These are phyloP conservation scores for Epinotia nisella DNA, from an alignment of 2,888 invertebrate genomes.

Conservation along the genomic window DNA sequence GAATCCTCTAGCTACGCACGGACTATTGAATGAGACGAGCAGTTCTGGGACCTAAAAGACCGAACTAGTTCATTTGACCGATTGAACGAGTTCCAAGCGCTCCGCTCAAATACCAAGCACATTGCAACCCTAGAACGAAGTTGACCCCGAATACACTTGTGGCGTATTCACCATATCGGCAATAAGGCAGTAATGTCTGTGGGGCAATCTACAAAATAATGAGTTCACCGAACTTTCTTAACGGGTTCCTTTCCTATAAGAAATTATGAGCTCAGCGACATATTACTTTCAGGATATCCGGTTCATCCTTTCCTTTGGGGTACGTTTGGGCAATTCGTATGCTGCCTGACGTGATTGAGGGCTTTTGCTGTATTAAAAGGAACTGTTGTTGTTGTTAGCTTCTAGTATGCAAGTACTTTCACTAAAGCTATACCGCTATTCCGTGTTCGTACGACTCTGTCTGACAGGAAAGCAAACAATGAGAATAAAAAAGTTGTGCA, in stretches of 20 bases:
- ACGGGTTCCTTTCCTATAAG: conserved; percentile 38
- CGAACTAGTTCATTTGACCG: not conserved
- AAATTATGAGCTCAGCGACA: conserved; percentile 39
- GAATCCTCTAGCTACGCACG: too few species aligned
- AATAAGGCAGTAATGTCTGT: conserved; percentile 47
- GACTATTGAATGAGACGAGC: not conserved
- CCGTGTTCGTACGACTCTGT: too few species aligned
- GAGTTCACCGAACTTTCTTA: conserved; percentile 50
- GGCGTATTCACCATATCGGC: conserved; percentile 50
- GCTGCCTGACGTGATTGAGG: conserved; percentile 27
- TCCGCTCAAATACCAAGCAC: not conserved
- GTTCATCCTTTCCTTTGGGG: conserved; percentile 34
- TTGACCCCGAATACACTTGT: conserved; percentile 34
- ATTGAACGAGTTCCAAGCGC: not conserved
- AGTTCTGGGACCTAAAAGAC: not conserved
- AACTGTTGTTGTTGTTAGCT: conserved; percentile 2
- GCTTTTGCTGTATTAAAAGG: conserved; percentile 1
- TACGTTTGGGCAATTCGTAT: conserved; percentile 34
- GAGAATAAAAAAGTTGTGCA: too few species aligned
- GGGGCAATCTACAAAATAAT: conserved; percentile 47
- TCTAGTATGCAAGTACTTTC: not conserved
- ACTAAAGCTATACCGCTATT: too few species aligned
- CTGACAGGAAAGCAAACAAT: too few species aligned
- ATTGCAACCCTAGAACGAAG: conserved; percentile 3
- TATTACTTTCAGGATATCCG: conserved; percentile 42